Percentiles rank a stretch among this genome's conserved stretches.
phyloP scores from a whole-genome alignment of 1,140 invertebrate genomes.

The Neodiprion pinetum region DNA sequence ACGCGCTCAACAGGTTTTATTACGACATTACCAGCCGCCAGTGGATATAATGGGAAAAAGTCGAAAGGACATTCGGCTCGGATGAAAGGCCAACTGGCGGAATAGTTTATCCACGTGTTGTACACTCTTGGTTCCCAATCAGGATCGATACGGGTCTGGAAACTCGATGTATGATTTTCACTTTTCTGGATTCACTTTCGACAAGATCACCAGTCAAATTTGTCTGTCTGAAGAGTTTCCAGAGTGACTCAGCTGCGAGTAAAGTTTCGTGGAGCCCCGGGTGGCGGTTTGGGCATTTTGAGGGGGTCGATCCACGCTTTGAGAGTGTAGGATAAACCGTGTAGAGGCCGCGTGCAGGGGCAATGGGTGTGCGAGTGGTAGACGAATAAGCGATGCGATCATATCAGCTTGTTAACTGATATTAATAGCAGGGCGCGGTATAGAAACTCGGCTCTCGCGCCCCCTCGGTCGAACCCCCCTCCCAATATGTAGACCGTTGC shows the following conservation, averaged over 20 bases:
- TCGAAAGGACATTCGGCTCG: not conserved
- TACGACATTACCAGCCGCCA: constrained; percentile 41
- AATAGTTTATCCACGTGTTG: too few relatives aligned
- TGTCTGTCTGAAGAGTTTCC: too few relatives aligned
- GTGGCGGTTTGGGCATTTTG: not conserved
- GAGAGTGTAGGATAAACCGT: not conserved
- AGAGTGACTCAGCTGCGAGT: not conserved
- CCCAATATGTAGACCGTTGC: not conserved
- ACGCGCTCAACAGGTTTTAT: constrained; percentile 54
- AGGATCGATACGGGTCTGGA: too few relatives aligned
- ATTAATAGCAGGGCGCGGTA: constrained; percentile 61
- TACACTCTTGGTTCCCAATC: too few relatives aligned
- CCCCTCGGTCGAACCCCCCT: not conserved
- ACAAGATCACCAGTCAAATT: too few relatives aligned
- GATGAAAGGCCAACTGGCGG: too few relatives aligned
- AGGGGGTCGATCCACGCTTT: not conserved
- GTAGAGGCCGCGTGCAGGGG: not conserved
- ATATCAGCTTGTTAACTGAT: constrained; percentile 61
- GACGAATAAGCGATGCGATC: constrained; percentile 48
- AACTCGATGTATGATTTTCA: too few relatives aligned
- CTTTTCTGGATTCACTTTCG: too few relatives aligned
- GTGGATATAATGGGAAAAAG: not conserved
- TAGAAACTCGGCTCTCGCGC: constrained; percentile 20
- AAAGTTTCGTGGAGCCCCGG: not conserved
- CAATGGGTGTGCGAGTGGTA: not conserved